Evolutionary conservation across 2,797 vertebrate genomes (phyloP), one percentile per base, ranked within the genome.

Genomic region (Amblyraja radiata): DNA sequence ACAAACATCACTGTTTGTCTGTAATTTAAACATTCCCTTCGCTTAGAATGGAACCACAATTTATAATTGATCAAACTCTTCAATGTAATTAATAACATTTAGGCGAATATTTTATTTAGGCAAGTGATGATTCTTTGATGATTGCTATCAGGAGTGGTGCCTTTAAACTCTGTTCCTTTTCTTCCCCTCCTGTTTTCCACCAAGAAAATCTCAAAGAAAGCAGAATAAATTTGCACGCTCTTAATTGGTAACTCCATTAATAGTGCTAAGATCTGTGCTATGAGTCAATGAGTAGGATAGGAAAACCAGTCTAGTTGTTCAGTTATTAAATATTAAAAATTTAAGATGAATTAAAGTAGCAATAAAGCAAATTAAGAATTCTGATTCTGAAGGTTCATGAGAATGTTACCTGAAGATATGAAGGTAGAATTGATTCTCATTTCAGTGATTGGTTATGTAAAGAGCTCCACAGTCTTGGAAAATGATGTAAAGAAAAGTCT

Each of bases 391-490:
- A 11, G 63, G 28, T 68, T 68, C 25, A 16, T 14, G 39, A 28
- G 46, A 58, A 76, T 76, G 25, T 91, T 46, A 92, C 90, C 36
- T 54, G 54, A 23, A 76, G 25, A 74, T 92, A 28, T 92, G 90
- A 46, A 76, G 90, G 90, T 92, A 32, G 32, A 76, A 76, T 76
- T 92, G 90, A 76, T 92, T 92, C 90, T 92, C 71, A 92, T 92
- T 92, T 95, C 94, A 95, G 90, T 46, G 90, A 68, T 71, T 96
- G 95, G 96, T 95, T 96, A 46, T 95, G 95, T 96, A 95, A 95
- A 96, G 96, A 95, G 93, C 95, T 96, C 96, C 95, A 81, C 95
- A 96, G 95, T 95, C 95, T 95, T 96, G 94, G 94, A 94, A 95
- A 93, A 74, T 46, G 36, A 92, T 74, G 68, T 96, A 94, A 95